phyloP scores from a whole-genome alignment of 2,888 invertebrate species.

The Dicyrtoma fusca region DNA sequence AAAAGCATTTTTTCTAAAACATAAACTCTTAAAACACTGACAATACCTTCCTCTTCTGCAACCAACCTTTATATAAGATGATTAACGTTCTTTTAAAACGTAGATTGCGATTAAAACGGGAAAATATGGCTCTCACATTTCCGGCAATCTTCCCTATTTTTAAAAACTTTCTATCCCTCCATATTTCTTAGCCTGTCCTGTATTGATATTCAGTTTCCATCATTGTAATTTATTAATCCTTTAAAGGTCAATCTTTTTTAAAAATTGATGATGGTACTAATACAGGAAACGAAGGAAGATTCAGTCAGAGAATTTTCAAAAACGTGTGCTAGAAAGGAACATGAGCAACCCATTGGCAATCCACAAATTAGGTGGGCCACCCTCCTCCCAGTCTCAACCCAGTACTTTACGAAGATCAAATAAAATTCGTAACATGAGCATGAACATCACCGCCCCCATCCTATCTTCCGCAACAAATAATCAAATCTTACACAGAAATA shows the following conservation, averaged over 20 bases:
- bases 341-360: slow-evolving; percentile 55
- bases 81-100: too few relatives aligned
- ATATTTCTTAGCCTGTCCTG: neutral
- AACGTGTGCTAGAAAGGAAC: slow-evolving; percentile 54
- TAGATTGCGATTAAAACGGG: too few relatives aligned
- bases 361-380: slow-evolving; percentile 43
- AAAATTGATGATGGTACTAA: neutral
- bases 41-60: too few relatives aligned
- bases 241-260: too few relatives aligned
- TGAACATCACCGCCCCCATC: slow-evolving; percentile 53
- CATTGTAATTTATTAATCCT: too few relatives aligned
- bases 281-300: slow-evolving; percentile 53
- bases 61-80: too few relatives aligned
- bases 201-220: too few relatives aligned
- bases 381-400: slow-evolving; percentile 32
- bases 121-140: too few relatives aligned
- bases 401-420: slow-evolving; percentile 52
- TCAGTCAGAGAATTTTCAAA: slow-evolving; percentile 55
- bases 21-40: too few relatives aligned
- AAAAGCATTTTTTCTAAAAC: too few relatives aligned
- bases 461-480: slow-evolving; percentile 41
- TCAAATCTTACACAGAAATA: slow-evolving; percentile 24
- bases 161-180: neutral
- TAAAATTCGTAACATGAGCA: slow-evolving; percentile 52
- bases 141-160: too few relatives aligned